Evolutionary conservation across 1,140 invertebrate genomes (phyloP).

Genomic region (Cotesia glomerata): DNA sequence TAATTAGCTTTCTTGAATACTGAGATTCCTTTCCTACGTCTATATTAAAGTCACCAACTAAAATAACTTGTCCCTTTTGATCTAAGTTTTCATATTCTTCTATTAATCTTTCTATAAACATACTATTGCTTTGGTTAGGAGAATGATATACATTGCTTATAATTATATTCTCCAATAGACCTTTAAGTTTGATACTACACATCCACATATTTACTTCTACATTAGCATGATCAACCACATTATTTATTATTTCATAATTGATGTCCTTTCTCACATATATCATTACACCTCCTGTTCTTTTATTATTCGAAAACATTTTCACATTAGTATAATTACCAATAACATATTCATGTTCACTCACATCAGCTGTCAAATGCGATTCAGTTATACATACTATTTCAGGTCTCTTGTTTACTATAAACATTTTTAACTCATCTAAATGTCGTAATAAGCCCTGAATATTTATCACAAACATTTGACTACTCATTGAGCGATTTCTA

Average conservation of each 20-base stretch:
- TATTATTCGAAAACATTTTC: not conserved
- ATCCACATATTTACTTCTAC: slow-evolving; percentile 12
- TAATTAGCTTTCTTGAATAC: slow-evolving; percentile 12
- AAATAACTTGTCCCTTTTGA: not conserved
- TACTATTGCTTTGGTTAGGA: not conserved
- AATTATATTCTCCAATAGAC: not conserved
- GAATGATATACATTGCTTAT: slow-evolving; percentile 18
- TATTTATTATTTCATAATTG: not conserved
- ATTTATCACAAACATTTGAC: not conserved
- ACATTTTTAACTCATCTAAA: not conserved
- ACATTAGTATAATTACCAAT: slow-evolving; percentile 5
- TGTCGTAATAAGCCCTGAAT: not conserved
- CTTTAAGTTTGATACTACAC: not conserved
- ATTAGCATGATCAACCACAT: not conserved
- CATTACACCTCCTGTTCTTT: slow-evolving; percentile 2
- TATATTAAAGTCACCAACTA: slow-evolving; percentile 20
- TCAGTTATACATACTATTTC: slow-evolving; percentile 9
- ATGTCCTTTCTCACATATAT: slow-evolving; percentile 11
- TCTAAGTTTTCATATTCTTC: slow-evolving; percentile 9
- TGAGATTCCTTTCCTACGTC: slow-evolving; percentile 9
- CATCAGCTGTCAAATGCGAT: not conserved
- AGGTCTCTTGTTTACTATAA: not conserved
- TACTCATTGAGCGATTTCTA: too few relatives aligned
- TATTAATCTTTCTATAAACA: slow-evolving; percentile 3
- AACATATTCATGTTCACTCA: not conserved